phyloP scores from a whole-genome alignment of 2,113 vertebrate genomes.

The Rhinogobius similis region DNA sequence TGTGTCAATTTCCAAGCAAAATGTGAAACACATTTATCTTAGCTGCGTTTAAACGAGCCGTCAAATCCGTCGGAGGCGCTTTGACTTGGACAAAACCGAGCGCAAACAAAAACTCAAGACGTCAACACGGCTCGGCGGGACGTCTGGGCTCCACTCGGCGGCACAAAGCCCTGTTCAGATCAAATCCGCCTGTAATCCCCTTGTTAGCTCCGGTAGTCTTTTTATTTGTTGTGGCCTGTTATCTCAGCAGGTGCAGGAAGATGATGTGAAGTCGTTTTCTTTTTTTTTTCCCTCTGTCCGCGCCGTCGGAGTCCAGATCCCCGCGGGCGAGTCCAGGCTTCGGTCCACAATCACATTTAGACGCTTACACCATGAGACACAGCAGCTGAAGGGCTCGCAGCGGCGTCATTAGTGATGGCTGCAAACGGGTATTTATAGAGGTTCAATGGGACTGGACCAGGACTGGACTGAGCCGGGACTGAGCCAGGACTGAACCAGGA shows the following conservation, averaged over 20 bases:
- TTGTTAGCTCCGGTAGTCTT: conserved; percentile 12
- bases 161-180: conserved; percentile 14
- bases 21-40: too few species aligned
- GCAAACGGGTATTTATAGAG: neutral
- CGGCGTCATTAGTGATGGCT: neutral
- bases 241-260: conserved; percentile 36
- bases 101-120: too few species aligned
- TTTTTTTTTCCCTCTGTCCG: conserved; percentile 1
- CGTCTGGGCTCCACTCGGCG: neutral
- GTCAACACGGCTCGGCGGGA: neutral
- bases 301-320: conserved; percentile 31
- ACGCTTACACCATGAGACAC: neutral
- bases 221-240: conserved; percentile 37
- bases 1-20: too few species aligned
- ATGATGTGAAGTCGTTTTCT: neutral
- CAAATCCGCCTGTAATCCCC: neutral
- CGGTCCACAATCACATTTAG: conserved; percentile 35
- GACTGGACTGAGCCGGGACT: neutral
- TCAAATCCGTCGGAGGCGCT: too few species aligned
- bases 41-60: too few species aligned
- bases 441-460: neutral
- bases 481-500: neutral
- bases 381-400: conserved; percentile 9
- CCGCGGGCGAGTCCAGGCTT: conserved; percentile 19
- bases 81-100: too few species aligned